phyloP scores from a whole-genome alignment of 2,888 invertebrate genomes.

The Drosophila anomalata region DNA sequence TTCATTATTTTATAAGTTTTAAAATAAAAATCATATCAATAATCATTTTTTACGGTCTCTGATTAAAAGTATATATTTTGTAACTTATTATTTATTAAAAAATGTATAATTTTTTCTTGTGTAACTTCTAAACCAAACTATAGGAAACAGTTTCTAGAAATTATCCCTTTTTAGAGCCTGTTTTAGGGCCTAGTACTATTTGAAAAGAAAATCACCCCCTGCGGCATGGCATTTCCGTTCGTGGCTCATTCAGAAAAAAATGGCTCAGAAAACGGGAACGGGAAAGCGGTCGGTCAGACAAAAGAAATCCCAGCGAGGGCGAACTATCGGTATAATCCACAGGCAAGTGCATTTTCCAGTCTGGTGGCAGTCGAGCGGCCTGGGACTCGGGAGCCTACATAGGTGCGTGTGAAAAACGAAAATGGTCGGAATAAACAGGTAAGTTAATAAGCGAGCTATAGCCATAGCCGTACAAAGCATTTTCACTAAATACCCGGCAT shows the following conservation, averaged over 20 bases:
- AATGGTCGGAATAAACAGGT: slow-evolving; percentile 68
- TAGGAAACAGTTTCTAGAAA: background rate
- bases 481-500: slow-evolving; percentile 72
- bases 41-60: too few species aligned
- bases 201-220: slow-evolving; percentile 60
- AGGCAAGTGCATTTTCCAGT: slow-evolving; percentile 70
- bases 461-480: slow-evolving; percentile 59
- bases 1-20: too few species aligned
- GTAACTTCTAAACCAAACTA: background rate
- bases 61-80: too few species aligned
- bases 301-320: slow-evolving; percentile 34
- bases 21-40: too few species aligned
- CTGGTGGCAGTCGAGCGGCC: slow-evolving; percentile 8
- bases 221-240: slow-evolving; percentile 68
- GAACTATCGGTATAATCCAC: slow-evolving; percentile 46
- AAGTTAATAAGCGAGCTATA: slow-evolving; percentile 68
- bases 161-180: slow-evolving; percentile 2
- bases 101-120: background rate
- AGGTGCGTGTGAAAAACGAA: slow-evolving; percentile 74
- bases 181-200: background rate
- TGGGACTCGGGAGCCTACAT: background rate
- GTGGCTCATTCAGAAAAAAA: slow-evolving; percentile 30
- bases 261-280: slow-evolving; percentile 32
- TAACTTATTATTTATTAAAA: background rate
- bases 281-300: slow-evolving; percentile 33